phyloP scores from a whole-genome alignment of 2,797 vertebrate species.

The Enteromius thamalakanensis region DNA sequence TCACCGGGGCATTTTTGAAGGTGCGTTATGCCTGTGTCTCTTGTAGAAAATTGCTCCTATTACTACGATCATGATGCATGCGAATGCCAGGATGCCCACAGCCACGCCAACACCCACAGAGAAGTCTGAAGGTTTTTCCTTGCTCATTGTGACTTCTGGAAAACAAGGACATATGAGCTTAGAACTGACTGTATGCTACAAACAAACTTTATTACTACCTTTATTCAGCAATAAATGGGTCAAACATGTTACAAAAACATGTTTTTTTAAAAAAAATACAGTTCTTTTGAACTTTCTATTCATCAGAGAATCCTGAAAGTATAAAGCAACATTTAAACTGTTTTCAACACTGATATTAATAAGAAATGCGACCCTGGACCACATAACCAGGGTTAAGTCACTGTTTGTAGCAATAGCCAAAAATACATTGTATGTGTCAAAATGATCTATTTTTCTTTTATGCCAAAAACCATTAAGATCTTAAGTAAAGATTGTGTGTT shows the following conservation, averaged over 20 bases:
- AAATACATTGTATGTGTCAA: too few species aligned
- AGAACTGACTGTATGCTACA: not conserved
- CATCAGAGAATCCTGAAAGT: too few species aligned
- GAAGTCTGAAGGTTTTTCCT: constrained; percentile 37
- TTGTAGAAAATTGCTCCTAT: constrained; percentile 73
- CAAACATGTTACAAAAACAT: not conserved
- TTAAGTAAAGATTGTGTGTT: too few species aligned
- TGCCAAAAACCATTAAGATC: too few species aligned
- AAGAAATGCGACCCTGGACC: too few species aligned
- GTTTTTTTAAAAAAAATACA: too few species aligned
- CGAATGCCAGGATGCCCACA: constrained; percentile 74
- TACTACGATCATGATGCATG: constrained; percentile 64
- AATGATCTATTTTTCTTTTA: too few species aligned
- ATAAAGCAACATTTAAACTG: not conserved
- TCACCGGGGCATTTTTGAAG: constrained; percentile 38
- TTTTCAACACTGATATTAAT: not conserved
- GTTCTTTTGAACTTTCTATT: too few species aligned
- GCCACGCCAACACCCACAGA: constrained; percentile 69
- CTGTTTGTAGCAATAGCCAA: too few species aligned
- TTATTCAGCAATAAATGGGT: constrained; percentile 7
- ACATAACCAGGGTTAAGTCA: too few species aligned
- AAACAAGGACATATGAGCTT: not conserved
- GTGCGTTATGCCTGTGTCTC: constrained; percentile 57
- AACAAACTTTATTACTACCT: not conserved
- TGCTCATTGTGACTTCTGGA: constrained; percentile 22